Conservation (phyloP, 2,888 invertebrate genomes). For the Eugnorisma glareosa region DNA sequence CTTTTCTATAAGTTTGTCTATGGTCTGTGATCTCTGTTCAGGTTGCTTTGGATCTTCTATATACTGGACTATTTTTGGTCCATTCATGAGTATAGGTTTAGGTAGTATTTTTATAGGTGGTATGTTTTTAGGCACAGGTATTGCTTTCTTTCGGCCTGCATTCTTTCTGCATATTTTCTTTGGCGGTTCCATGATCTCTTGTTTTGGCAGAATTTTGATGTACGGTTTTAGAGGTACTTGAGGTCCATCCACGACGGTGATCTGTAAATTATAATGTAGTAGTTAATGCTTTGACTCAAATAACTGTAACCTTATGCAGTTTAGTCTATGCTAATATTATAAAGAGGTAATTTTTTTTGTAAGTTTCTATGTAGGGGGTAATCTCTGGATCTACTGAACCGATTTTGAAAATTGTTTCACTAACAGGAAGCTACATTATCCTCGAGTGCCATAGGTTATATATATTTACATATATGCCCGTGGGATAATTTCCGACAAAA, state of each 20-base stretch:
- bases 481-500: too few relatives aligned
- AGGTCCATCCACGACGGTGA: conserved; percentile 83
- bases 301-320: neutral
- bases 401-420: too few relatives aligned
- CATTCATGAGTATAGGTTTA: conserved; percentile 83
- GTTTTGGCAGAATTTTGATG: conserved; percentile 77
- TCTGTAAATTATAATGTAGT: conserved; percentile 76
- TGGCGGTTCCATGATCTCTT: conserved; percentile 73
- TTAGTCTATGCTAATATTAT: too few relatives aligned
- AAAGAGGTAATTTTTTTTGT: too few relatives aligned
- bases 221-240: conserved; percentile 73
- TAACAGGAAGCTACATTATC: too few relatives aligned
- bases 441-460: too few relatives aligned
- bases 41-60: conserved; percentile 81
- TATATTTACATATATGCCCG: too few relatives aligned
- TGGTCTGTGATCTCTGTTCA: conserved; percentile 81
- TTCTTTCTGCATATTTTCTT: conserved; percentile 80
- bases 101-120: conserved; percentile 87
- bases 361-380: too few relatives aligned
- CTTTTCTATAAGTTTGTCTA: conserved; percentile 87
- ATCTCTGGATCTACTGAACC: too few relatives aligned
- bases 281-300: neutral
- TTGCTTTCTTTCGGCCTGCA: conserved; percentile 81
- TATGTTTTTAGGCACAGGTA: conserved; percentile 78
- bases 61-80: conserved; percentile 82